These are phyloP conservation scores for Brachypalpus laphriformis DNA, from an alignment of 2,888 invertebrate species.

Conservation along the genomic window DNA sequence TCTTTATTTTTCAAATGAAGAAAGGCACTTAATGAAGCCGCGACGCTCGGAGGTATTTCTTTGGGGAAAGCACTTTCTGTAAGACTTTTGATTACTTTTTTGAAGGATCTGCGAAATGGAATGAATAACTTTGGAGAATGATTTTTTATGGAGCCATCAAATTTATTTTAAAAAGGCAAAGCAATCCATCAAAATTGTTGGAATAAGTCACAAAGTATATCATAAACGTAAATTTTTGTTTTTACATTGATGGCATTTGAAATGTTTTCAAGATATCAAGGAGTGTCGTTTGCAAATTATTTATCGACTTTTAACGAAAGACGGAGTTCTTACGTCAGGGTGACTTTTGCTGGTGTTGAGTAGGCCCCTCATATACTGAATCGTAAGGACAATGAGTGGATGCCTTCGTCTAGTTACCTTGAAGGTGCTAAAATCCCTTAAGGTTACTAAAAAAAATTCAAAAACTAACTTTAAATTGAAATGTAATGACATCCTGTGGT, in stretches of 20 bases:
- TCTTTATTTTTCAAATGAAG: not conserved
- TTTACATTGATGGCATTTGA: not conserved
- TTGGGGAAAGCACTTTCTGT: not conserved
- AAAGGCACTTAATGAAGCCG: not conserved
- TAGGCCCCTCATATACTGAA: too few relatives aligned
- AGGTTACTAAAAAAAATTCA: too few relatives aligned
- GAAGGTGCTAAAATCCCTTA: too few relatives aligned
- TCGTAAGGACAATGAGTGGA: too few relatives aligned
- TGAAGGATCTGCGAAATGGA: not conserved
- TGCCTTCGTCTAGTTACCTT: too few relatives aligned
- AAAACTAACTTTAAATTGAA: too few relatives aligned
- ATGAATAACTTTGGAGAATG: not conserved
- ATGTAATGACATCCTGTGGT: too few relatives aligned
- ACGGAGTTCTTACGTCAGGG: not conserved
- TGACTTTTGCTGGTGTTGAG: too few relatives aligned
- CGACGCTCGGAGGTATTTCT: not conserved
- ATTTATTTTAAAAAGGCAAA: conserved; percentile 20
- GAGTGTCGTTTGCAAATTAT: not conserved
- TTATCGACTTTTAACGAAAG: not conserved
- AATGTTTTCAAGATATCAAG: not conserved
- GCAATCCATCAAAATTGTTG: not conserved
- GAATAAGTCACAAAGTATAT: not conserved
- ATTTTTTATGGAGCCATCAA: not conserved
- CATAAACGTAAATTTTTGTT: not conserved
- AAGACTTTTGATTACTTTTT: conserved; percentile 5